Percentiles rank a stretch among this genome's conserved stretches.
These are phyloP conservation scores for Sarotherodon lohbergeri DNA, from an alignment of 2,113 vertebrate species.

Conservation along the genomic window DNA sequence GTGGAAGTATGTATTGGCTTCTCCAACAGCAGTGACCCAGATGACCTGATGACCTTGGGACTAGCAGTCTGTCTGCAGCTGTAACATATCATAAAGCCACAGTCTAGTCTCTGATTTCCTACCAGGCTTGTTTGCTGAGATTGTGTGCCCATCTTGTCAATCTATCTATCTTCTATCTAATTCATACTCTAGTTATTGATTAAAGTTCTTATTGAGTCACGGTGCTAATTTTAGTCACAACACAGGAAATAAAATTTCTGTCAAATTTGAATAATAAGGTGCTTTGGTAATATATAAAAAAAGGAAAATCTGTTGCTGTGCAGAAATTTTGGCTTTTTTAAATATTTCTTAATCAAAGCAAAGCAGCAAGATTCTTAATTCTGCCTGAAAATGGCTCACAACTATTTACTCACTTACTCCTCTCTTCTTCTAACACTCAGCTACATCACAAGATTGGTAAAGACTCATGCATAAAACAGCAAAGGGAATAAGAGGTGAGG, in stretches of 20 bases:
- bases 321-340: no score
- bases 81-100: neutral
- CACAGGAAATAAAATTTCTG: neutral
- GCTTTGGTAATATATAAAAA: neutral
- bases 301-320: neutral
- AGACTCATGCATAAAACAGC: neutral
- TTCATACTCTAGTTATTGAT: neutral
- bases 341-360: neutral
- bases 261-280: neutral
- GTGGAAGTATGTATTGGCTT: neutral
- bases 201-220: neutral
- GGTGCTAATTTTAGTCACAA: neutral
- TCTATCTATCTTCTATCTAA: neutral
- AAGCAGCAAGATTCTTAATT: neutral
- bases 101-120: neutral
- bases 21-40: neutral
- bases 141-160: neutral
- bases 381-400: neutral
- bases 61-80: neutral
- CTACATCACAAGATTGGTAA: neutral
- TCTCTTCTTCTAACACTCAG: neutral
- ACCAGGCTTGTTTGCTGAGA: neutral
- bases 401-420: neutral
- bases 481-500: neutral
- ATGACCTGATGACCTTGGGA: neutral